These are phyloP conservation scores for Octonoba sinensis DNA, from an alignment of 2,888 invertebrate genomes.

Conservation along the genomic window DNA sequence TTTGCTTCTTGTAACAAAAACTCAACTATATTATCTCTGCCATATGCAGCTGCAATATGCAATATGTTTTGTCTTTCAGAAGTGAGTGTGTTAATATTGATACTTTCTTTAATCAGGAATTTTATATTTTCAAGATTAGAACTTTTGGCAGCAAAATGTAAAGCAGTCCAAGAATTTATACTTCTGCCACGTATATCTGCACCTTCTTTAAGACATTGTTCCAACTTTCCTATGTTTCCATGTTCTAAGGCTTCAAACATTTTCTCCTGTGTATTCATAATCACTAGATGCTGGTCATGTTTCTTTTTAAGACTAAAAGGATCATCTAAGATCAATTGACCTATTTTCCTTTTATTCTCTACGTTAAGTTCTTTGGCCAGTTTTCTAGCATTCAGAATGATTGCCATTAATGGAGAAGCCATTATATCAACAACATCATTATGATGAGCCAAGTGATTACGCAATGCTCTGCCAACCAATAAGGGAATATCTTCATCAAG, in stretches of 20 bases:
- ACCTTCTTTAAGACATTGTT: slow-evolving; percentile 76
- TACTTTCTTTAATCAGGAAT: slow-evolving; percentile 80
- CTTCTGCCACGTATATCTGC: slow-evolving; percentile 85
- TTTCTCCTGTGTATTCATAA: not conserved
- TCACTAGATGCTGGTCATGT: slow-evolving; percentile 1
- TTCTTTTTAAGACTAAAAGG: slow-evolving; percentile 4
- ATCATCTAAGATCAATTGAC: slow-evolving; percentile 7
- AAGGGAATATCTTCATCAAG: slow-evolving; percentile 12
- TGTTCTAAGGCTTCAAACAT: slow-evolving; percentile 14
- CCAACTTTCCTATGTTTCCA: slow-evolving; percentile 5
- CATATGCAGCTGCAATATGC: slow-evolving; percentile 33
- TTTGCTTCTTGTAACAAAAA: not conserved
- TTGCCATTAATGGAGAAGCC: not conserved
- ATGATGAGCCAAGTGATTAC: slow-evolving; percentile 40
- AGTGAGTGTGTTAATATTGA: slow-evolving; percentile 82
- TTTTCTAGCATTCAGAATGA: slow-evolving; percentile 21
- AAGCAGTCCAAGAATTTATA: slow-evolving; percentile 90
- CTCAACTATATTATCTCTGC: slow-evolving; percentile 10
- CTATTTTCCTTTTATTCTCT: not conserved
- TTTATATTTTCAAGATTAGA: slow-evolving; percentile 83
- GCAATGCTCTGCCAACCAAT: slow-evolving; percentile 28
- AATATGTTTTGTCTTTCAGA: slow-evolving; percentile 75
- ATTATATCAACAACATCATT: slow-evolving; percentile 30
- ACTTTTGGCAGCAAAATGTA: slow-evolving; percentile 94
- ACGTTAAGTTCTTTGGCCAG: not conserved